Conservation (phyloP, 2,888 invertebrate genomes). For the Cosmia pyralina region DNA sequence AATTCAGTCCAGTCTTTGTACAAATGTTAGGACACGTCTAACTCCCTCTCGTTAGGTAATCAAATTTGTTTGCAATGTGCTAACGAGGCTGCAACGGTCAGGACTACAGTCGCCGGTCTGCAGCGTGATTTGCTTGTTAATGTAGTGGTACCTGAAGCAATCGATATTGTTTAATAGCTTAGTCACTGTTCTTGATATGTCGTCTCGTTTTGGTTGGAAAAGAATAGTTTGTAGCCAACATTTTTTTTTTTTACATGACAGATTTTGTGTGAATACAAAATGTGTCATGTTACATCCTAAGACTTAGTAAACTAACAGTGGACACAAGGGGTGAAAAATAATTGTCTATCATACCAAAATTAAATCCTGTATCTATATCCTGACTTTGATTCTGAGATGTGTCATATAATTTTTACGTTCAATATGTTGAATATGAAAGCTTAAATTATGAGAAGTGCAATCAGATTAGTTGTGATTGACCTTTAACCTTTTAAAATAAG, state of each 20-base stretch:
- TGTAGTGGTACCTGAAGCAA: constrained; percentile 58
- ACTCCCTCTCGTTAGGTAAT: constrained; percentile 84
- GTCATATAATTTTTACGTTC: neutral
- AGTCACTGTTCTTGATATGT: constrained; percentile 39
- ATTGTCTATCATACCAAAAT: no score
- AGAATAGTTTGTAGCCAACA: neutral
- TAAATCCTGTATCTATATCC: no score
- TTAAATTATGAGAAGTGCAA: neutral
- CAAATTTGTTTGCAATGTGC: constrained; percentile 85
- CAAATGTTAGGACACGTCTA: constrained; percentile 71
- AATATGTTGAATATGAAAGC: no score
- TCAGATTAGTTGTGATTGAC: neutral
- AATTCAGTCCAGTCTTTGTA: constrained; percentile 50
- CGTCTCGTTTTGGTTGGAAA: neutral
- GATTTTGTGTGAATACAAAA: no score
- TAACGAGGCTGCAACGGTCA: constrained; percentile 82
- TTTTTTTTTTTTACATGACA: no score
- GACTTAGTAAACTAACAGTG: no score
- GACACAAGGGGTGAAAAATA: no score
- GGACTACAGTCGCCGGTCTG: constrained; percentile 66
- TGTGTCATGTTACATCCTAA: no score
- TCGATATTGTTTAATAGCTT: constrained; percentile 64
- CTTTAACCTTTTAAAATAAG: no score
- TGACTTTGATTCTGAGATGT: neutral
- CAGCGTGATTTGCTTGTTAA: constrained; percentile 80